A percentile compares a stretch with the other conserved stretches of the same genome.
Conservation (phyloP, 1,140 invertebrate genomes). For the Papilio machaon region DNA sequence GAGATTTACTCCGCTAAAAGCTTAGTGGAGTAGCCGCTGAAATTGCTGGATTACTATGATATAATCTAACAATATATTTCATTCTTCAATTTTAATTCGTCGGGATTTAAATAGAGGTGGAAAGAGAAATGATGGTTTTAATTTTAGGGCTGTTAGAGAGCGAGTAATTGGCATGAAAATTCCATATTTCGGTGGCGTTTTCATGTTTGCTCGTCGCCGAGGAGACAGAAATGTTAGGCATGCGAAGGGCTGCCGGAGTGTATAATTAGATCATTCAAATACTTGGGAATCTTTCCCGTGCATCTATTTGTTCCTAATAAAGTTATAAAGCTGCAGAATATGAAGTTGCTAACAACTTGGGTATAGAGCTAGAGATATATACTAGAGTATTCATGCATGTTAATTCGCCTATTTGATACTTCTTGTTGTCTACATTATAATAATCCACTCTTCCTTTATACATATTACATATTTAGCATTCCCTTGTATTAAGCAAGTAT, state of each 20-base stretch:
- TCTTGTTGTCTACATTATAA: neutral
- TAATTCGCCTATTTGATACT: neutral
- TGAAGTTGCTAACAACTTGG: neutral
- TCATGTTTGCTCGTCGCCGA: slow-evolving; percentile 41
- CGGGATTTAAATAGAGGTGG: neutral
- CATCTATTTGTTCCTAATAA: slow-evolving; percentile 26
- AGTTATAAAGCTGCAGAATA: neutral
- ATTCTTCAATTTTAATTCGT: neutral
- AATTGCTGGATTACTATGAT: slow-evolving; percentile 28
- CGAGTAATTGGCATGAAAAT: slow-evolving; percentile 20
- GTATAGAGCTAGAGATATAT: neutral
- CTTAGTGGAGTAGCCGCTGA: slow-evolving; percentile 33
- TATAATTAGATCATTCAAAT: slow-evolving; percentile 70
- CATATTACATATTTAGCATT: no score
- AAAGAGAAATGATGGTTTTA: neutral
- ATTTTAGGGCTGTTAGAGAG: slow-evolving; percentile 19
- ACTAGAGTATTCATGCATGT: neutral
- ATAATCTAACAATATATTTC: slow-evolving; percentile 18
- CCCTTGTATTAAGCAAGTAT: no score
- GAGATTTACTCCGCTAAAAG: slow-evolving; percentile 43
- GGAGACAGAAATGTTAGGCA: slow-evolving; percentile 61
- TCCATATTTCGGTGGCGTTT: slow-evolving; percentile 25
- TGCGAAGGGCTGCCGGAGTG: slow-evolving; percentile 57
- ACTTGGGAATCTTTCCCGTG: slow-evolving; percentile 47
- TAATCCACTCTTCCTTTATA: no score